Evolutionary conservation across 2,888 invertebrate species (phyloP).

Genomic region (Drosophila greeni): DNA sequence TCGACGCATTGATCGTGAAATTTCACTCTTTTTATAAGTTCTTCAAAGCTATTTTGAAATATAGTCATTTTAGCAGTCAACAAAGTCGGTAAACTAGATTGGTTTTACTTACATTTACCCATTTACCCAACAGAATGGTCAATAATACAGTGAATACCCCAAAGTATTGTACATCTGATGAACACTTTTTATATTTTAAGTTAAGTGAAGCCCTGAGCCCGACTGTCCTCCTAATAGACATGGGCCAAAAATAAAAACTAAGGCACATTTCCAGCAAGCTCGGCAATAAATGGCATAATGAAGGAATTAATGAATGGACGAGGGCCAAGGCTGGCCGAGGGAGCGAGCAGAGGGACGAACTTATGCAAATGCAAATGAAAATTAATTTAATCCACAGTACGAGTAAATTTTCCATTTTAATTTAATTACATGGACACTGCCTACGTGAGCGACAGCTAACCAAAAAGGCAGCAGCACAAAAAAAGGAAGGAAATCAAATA

Average conservation of each 20-base stretch:
- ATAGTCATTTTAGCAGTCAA: neutral
- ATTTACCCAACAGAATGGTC: too few relatives aligned
- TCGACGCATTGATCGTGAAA: neutral
- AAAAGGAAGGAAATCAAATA: constrained; percentile 39
- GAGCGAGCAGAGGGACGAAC: constrained; percentile 48
- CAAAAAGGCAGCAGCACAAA: constrained; percentile 52
- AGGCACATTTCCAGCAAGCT: constrained; percentile 57
- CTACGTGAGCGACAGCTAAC: constrained; percentile 77
- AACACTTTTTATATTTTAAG: too few relatives aligned
- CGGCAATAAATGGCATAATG: constrained; percentile 69
- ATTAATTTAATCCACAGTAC: constrained; percentile 79
- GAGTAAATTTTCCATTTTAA: constrained; percentile 79
- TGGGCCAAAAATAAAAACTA: constrained; percentile 40
- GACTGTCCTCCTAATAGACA: constrained; percentile 2
- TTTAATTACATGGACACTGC: constrained; percentile 78
- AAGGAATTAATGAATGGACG: constrained; percentile 66
- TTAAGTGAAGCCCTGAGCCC: neutral
- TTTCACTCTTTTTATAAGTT: neutral
- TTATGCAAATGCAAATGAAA: constrained; percentile 79
- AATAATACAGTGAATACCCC: neutral
- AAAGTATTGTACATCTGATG: neutral
- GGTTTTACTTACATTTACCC: too few relatives aligned
- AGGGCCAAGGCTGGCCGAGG: constrained; percentile 11
- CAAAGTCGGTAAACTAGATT: neutral
- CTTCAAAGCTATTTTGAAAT: neutral